Evolutionary conservation across 2,888 invertebrate species (phyloP).

Genomic region (Pammene fasciana): DNA sequence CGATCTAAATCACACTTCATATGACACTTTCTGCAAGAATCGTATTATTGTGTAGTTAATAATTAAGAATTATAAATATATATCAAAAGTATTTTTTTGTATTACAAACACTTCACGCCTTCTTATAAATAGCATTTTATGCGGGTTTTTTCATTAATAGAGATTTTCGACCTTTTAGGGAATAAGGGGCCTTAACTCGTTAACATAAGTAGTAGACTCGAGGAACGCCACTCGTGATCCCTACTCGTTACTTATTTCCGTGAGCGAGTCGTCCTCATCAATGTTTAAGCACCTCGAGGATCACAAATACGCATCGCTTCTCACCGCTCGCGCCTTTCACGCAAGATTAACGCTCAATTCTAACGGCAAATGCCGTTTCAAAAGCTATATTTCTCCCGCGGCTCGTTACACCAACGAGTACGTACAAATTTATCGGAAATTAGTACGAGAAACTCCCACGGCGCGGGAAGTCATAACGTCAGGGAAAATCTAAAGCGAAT

Average conservation of each 20-base stretch:
- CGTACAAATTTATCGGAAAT: constrained; percentile 80
- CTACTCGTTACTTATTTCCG: constrained; percentile 38
- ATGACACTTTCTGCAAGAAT: too few relatives aligned
- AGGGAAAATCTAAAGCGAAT: constrained; percentile 41
- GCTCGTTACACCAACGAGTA: constrained; percentile 76
- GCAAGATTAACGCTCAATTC: constrained; percentile 80
- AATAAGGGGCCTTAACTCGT: constrained; percentile 10
- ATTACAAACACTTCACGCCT: too few relatives aligned
- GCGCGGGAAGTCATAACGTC: constrained; percentile 42
- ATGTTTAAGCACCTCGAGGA: constrained; percentile 45
- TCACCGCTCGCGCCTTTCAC: constrained; percentile 68
- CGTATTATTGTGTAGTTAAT: too few relatives aligned
- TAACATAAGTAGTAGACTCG: constrained; percentile 14
- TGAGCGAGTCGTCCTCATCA: constrained; percentile 33
- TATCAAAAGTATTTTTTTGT: too few relatives aligned
- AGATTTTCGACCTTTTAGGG: too few relatives aligned
- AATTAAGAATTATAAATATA: too few relatives aligned
- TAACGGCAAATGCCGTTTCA: constrained; percentile 76
- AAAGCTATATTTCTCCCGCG: constrained; percentile 72
- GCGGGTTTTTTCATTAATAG: too few relatives aligned
- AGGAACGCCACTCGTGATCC: constrained; percentile 25
- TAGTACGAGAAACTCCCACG: constrained; percentile 69
- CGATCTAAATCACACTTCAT: too few relatives aligned
- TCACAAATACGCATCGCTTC: constrained; percentile 59
- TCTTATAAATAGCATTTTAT: too few relatives aligned